Evolutionary conservation across 2,888 invertebrate species (phyloP).

Genomic region (Aspidiotus rigidus): DNA sequence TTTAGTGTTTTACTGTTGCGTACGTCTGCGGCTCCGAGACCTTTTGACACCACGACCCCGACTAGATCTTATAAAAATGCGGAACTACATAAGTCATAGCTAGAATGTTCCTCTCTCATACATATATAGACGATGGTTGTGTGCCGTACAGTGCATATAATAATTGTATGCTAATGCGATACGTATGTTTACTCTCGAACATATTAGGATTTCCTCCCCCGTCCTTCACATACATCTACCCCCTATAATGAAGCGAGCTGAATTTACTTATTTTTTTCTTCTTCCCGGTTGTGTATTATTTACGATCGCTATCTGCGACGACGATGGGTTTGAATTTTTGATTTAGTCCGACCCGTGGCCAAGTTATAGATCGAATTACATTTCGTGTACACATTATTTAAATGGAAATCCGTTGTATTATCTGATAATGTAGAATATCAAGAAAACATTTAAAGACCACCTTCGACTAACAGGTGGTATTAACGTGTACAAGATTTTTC

Average conservation of each 20-base stretch:
- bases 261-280: not conserved
- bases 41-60: too few relatives aligned
- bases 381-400: constrained; percentile 8
- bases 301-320: constrained; percentile 5
- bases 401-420: constrained; percentile 9
- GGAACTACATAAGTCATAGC: too few relatives aligned
- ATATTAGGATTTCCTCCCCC: too few relatives aligned
- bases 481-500: too few relatives aligned
- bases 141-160: too few relatives aligned
- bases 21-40: too few relatives aligned
- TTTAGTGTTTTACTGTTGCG: too few relatives aligned
- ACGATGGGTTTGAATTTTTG: constrained; percentile 3
- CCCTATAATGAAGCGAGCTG: not conserved
- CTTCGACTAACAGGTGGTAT: constrained; percentile 2
- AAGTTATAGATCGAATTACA: not conserved
- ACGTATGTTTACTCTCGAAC: too few relatives aligned
- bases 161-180: too few relatives aligned
- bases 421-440: constrained; percentile 4
- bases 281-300: not conserved
- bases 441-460: constrained; percentile 2
- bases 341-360: not conserved
- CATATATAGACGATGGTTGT: too few relatives aligned
- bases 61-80: too few relatives aligned
- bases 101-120: too few relatives aligned
- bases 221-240: not conserved